A percentile compares a stretch with the other conserved stretches of the same genome.
phyloP scores from a whole-genome alignment of 2,797 vertebrate species.

The Trichosurus vulpecula region DNA sequence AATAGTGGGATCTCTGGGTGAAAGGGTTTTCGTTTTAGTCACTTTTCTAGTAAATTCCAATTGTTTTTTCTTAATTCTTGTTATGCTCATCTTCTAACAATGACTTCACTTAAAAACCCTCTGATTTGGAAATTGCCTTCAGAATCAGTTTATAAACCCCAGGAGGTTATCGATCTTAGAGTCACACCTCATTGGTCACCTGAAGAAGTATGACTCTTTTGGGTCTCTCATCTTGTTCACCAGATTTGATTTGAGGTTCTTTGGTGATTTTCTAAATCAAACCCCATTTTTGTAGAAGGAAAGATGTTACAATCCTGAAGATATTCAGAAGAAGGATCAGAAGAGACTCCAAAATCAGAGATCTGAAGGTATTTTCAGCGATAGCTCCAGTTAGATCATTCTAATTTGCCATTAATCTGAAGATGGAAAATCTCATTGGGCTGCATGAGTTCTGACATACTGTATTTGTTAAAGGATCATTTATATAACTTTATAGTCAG shows the following conservation, averaged over 20 bases:
- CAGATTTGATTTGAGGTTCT: not conserved
- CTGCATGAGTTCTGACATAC: conserved; percentile 48
- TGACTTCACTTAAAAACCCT: not conserved
- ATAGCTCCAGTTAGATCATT: not conserved
- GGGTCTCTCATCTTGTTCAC: conserved; percentile 2
- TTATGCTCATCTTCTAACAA: not conserved
- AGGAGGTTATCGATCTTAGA: not conserved
- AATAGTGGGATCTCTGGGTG: not conserved
- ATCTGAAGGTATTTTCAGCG: conserved; percentile 16
- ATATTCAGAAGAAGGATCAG: conserved; percentile 4
- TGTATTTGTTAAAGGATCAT: not conserved
- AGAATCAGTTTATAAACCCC: not conserved
- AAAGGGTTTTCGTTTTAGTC: not conserved
- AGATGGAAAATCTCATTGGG: not conserved
- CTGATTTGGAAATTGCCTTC: not conserved
- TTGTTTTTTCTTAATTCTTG: not conserved
- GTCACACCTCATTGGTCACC: not conserved
- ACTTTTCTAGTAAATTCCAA: not conserved
- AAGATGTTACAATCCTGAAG: not conserved
- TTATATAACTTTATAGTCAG: not conserved
- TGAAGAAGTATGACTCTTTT: not conserved
- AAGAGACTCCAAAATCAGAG: conserved; percentile 1
- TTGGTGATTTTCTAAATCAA: conserved; percentile 8
- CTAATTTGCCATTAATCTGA: not conserved
- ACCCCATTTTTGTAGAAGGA: conserved; percentile 15